These are phyloP conservation scores for Chalcosyrphus nemorum DNA, from an alignment of 2,888 invertebrate genomes.

Conservation along the genomic window DNA sequence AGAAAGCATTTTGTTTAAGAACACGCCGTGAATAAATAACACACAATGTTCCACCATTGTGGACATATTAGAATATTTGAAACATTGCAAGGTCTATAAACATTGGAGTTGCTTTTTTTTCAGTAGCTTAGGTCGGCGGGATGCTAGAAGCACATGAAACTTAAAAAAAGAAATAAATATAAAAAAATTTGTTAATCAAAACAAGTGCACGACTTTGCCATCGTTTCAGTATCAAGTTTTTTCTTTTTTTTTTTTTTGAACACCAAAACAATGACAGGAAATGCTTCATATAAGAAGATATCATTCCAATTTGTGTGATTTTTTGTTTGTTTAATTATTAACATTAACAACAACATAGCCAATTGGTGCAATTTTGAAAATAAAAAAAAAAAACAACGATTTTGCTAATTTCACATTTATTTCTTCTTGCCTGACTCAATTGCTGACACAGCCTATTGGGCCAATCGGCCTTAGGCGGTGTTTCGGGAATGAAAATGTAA, in stretches of 20 bases:
- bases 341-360: constrained; percentile 46
- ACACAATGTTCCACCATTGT: constrained; percentile 27
- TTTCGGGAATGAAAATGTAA: constrained; percentile 94
- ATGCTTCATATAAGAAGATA: constrained; percentile 24
- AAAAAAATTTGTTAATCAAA: constrained; percentile 54
- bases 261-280: constrained; percentile 19
- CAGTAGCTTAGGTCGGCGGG: constrained; percentile 16
- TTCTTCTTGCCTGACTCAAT: constrained; percentile 85
- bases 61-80: constrained; percentile 15
- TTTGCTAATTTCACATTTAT: constrained; percentile 65
- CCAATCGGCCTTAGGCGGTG: constrained; percentile 91
- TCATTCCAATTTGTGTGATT: constrained; percentile 60
- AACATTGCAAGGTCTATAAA: neutral
- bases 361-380: constrained; percentile 66
- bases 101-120: constrained; percentile 4
- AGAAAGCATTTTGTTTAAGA: constrained; percentile 16
- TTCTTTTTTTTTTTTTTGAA: too few species aligned
- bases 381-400: constrained; percentile 40
- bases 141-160: constrained; percentile 31
- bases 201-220: constrained; percentile 36
- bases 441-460: constrained; percentile 89
- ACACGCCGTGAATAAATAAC: constrained; percentile 12
- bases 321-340: constrained; percentile 43
- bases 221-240: constrained; percentile 7
- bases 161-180: constrained; percentile 68